phyloP scores from a whole-genome alignment of 2,888 invertebrate species.

The Unio delphinus region DNA sequence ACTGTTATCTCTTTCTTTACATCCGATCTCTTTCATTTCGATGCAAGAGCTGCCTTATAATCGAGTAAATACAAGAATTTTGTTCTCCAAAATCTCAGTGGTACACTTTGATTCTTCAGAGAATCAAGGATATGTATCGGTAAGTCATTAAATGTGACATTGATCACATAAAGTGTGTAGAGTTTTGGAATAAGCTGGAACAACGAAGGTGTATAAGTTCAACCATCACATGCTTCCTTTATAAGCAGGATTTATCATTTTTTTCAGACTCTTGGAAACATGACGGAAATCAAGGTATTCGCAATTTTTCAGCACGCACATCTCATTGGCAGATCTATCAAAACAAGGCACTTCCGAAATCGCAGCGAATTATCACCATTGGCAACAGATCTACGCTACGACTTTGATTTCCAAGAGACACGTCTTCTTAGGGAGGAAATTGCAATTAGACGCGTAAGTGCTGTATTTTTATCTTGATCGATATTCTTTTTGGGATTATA shows the following conservation, averaged over 20 bases:
- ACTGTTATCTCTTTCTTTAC: too few relatives aligned
- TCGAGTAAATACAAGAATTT: too few relatives aligned
- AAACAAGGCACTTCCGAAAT: constrained; percentile 33
- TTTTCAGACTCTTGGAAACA: constrained; percentile 12
- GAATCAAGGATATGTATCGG: too few relatives aligned
- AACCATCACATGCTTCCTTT: too few relatives aligned
- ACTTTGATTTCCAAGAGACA: constrained; percentile 42
- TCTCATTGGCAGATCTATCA: constrained; percentile 39
- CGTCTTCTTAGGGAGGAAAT: constrained; percentile 14
- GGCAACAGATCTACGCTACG: constrained; percentile 35
- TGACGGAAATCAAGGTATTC: constrained; percentile 35
- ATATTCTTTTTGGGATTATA: background rate
- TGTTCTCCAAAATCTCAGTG: too few relatives aligned
- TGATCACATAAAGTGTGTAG: too few relatives aligned
- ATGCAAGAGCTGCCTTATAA: too few relatives aligned
- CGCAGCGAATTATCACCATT: constrained; percentile 34
- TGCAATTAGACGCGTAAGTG: constrained; percentile 3
- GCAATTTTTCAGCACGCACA: constrained; percentile 51
- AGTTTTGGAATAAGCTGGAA: too few relatives aligned
- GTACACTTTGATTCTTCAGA: too few relatives aligned
- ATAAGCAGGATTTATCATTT: background rate
- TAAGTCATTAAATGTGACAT: too few relatives aligned
- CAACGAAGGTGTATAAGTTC: too few relatives aligned
- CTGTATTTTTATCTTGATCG: background rate
- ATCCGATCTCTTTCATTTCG: too few relatives aligned